Evolutionary conservation across 2,888 invertebrate genomes (phyloP).

Genomic region (Antheraea assamensis): DNA sequence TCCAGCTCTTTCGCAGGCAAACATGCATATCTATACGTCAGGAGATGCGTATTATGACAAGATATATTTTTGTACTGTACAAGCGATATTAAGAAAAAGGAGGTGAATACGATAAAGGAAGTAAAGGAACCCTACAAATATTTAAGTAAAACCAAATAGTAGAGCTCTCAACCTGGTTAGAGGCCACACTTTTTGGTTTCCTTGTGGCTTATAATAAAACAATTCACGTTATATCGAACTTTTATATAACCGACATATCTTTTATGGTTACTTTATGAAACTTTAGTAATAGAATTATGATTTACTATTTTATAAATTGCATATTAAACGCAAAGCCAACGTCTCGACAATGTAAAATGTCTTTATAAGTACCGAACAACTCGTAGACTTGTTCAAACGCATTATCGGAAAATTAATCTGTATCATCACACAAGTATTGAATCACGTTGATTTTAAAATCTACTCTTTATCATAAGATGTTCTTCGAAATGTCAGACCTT

Average conservation of each 20-base stretch:
- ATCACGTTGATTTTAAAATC: neutral
- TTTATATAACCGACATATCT: neutral
- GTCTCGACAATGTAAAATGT: no score
- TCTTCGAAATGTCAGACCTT: neutral
- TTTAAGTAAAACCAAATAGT: constrained; percentile 26
- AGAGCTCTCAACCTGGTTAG: constrained; percentile 51
- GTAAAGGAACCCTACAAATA: constrained; percentile 13
- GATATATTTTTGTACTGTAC: neutral
- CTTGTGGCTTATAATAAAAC: constrained; percentile 30
- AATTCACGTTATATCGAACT: constrained; percentile 29
- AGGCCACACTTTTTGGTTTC: constrained; percentile 55
- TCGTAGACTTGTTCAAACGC: no score
- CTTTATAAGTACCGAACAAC: no score
- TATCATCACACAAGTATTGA: neutral
- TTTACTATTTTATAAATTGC: no score
- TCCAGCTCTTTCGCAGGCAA: no score
- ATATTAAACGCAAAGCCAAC: no score
- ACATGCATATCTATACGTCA: no score
- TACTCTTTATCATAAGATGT: neutral
- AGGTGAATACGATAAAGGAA: no score
- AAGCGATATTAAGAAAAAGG: no score
- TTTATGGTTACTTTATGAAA: no score
- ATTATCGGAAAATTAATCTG: no score
- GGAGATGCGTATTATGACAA: neutral
- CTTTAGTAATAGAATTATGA: no score